Evolutionary conservation across 2,888 invertebrate species (phyloP).

Genomic region (Choreutis nemorana): DNA sequence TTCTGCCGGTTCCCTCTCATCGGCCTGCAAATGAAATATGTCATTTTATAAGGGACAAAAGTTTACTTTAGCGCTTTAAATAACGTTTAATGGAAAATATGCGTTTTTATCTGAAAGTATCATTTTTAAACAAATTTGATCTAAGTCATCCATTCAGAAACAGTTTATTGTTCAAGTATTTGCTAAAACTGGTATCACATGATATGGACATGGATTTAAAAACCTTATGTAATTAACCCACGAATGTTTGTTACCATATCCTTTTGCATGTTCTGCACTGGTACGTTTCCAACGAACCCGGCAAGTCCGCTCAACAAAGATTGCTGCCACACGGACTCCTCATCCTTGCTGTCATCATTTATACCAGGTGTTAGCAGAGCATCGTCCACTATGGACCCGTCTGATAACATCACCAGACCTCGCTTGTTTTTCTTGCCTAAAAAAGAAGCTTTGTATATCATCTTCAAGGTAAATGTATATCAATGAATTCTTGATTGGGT

Average conservation of each 20-base stretch:
- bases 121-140: too few relatives aligned
- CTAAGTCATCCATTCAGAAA: too few relatives aligned
- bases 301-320: slow-evolving; percentile 71
- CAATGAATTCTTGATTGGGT: too few relatives aligned
- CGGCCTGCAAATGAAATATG: slow-evolving; percentile 47
- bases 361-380: slow-evolving; percentile 52
- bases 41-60: too few relatives aligned
- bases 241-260: slow-evolving; percentile 63
- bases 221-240: too few relatives aligned
- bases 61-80: too few relatives aligned
- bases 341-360: slow-evolving; percentile 26
- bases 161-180: too few relatives aligned
- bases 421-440: slow-evolving; percentile 69
- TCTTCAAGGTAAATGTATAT: too few relatives aligned
- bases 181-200: too few relatives aligned
- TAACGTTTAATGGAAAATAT: too few relatives aligned
- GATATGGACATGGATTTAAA: too few relatives aligned
- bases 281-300: slow-evolving; percentile 72
- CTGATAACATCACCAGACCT: slow-evolving; percentile 70
- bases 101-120: too few relatives aligned
- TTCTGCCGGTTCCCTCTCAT: slow-evolving; percentile 83
- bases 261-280: slow-evolving; percentile 69
- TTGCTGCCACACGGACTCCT: slow-evolving; percentile 54
- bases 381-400: slow-evolving; percentile 75
- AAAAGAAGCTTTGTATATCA: slow-evolving; percentile 12